phyloP scores from a whole-genome alignment of 1,140 invertebrate genomes.

The Aethina tumida region DNA sequence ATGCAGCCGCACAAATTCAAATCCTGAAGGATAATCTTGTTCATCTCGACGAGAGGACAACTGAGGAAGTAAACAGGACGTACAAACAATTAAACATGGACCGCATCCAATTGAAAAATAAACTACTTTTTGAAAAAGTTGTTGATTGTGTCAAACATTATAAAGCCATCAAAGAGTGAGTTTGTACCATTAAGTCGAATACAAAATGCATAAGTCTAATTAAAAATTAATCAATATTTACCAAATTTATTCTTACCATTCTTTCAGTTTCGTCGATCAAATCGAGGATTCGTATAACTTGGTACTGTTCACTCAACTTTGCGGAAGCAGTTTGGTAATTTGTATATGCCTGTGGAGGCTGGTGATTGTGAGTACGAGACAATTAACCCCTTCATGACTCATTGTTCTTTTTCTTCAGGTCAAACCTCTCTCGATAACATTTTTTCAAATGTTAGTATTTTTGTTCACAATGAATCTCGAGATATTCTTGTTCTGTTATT shows the following conservation, averaged over 20 bases:
- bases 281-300: constrained; percentile 26
- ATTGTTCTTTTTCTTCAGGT: constrained; percentile 7
- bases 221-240: no score
- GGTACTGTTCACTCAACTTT: constrained; percentile 24
- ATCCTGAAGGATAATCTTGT: constrained; percentile 24
- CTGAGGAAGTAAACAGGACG: constrained; percentile 3
- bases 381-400: neutral
- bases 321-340: constrained; percentile 26
- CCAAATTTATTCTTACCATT: constrained; percentile 8
- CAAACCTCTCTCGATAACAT: constrained; percentile 1
- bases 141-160: constrained; percentile 22
- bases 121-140: constrained; percentile 17
- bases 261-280: constrained; percentile 20
- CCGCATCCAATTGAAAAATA: neutral
- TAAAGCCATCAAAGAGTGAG: constrained; percentile 17
- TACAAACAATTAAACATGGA: neutral
- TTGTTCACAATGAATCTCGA: constrained; percentile 13
- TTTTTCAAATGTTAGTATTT: constrained; percentile 5
- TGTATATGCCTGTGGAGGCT: constrained; percentile 29
- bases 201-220: no score
- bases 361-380: constrained; percentile 22
- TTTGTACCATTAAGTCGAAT: constrained; percentile 3
- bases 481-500: constrained; percentile 31
- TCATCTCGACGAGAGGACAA: constrained; percentile 7
- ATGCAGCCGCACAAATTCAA: constrained; percentile 24